Percentiles rank a stretch among this genome's conserved stretches.
Evolutionary conservation across 35 echinoderm and acorn worm genomes (phyloP).

Genomic region (Eucidaris tribuloides): DNA sequence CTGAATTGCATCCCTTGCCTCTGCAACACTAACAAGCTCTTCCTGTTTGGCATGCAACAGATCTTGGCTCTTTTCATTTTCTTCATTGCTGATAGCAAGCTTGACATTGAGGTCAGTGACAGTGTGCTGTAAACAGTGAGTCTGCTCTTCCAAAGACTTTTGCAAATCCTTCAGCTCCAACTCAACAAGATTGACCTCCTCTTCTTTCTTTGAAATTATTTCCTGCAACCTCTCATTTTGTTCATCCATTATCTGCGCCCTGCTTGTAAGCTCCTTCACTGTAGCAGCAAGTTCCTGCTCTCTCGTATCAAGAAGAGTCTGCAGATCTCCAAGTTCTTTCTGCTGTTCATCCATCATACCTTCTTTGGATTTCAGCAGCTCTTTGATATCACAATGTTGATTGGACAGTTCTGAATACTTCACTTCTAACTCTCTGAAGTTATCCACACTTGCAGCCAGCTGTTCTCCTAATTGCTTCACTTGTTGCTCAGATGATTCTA

Average conservation of each 20-base stretch:
- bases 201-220: neutral
- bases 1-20: slow-evolving; percentile 9
- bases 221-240: slow-evolving; percentile 11
- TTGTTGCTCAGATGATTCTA: slow-evolving; percentile 1
- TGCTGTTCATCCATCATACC: slow-evolving; percentile 12
- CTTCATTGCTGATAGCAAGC: neutral
- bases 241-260: neutral
- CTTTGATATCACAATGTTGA: slow-evolving; percentile 25
- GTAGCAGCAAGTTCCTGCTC: slow-evolving; percentile 5
- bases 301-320: slow-evolving; percentile 4
- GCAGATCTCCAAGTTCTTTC: slow-evolving; percentile 25
- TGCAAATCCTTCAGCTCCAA: slow-evolving; percentile 10
- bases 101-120: neutral
- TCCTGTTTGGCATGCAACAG: slow-evolving; percentile 27
- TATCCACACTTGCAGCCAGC: neutral
- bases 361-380: slow-evolving; percentile 27
- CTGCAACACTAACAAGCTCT: slow-evolving; percentile 30
- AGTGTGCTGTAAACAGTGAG: neutral
- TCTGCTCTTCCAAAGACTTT: neutral
- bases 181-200: neutral
- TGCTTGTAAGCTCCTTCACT: neutral
- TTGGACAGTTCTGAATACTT: neutral
- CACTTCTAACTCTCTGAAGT: neutral
- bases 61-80: slow-evolving; percentile 32
- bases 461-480: neutral